Evolutionary conservation across 2,888 invertebrate species (phyloP).

Genomic region (Cybosia mesomella): DNA sequence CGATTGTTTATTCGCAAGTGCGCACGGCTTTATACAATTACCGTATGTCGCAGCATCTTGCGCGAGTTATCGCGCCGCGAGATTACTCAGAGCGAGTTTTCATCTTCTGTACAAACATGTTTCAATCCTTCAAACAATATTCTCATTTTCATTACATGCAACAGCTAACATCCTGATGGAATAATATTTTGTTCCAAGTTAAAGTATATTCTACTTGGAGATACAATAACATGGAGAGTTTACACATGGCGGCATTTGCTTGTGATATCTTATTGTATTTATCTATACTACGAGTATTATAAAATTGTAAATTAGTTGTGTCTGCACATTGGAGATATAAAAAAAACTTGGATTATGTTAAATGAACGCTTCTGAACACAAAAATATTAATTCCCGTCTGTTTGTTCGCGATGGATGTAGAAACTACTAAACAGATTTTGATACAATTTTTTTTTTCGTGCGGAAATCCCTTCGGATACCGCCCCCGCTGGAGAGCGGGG

Average conservation of each 20-base stretch:
- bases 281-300: no score
- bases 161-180: constrained; percentile 1
- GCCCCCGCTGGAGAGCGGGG: no score
- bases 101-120: constrained; percentile 7
- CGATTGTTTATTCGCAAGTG: background rate
- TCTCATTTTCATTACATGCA: constrained; percentile 6
- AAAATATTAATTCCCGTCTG: background rate
- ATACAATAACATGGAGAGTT: background rate
- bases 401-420: background rate
- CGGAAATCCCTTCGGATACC: no score
- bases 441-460: no score
- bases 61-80: background rate
- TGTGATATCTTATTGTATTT: background rate
- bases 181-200: background rate
- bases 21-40: background rate
- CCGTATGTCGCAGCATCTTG: background rate
- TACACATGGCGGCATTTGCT: background rate
- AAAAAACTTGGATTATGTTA: no score
- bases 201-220: constrained; percentile 1
- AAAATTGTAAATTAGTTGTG: no score
- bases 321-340: no score
- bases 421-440: no score
- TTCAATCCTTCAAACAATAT: constrained; percentile 1
- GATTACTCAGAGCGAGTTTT: background rate
- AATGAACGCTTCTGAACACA: no score